Evolutionary conservation across 1,140 invertebrate genomes (phyloP).

Genomic region (Brachionus rubens): DNA sequence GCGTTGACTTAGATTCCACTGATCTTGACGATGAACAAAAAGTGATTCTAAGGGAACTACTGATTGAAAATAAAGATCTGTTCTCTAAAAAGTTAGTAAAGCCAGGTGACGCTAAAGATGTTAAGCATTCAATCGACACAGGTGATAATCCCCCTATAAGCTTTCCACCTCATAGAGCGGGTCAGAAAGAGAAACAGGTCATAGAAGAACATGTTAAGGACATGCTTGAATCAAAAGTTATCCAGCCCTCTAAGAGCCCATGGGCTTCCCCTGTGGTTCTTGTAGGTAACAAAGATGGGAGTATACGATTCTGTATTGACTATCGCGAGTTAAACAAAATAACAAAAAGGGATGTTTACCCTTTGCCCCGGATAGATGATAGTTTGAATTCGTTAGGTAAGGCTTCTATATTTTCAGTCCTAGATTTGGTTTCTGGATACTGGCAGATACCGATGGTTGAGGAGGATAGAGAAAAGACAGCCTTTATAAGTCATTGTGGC

Average conservation of each 20-base stretch:
- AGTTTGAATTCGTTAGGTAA: background rate
- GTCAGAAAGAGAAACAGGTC: background rate
- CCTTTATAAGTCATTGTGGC: constrained; percentile 1
- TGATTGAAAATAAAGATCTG: background rate
- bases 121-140: background rate
- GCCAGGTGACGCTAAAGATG: background rate
- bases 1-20: background rate
- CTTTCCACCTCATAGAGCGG: background rate
- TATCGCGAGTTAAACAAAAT: constrained; percentile 27
- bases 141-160: background rate
- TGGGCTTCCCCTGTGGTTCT: background rate
- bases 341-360: constrained; percentile 42
- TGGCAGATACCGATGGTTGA: background rate
- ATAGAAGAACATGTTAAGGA: constrained; percentile 20
- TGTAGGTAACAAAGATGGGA: constrained; percentile 22
- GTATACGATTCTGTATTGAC: constrained; percentile 23
- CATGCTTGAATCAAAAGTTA: constrained; percentile 41
- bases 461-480: background rate
- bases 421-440: constrained; percentile 36
- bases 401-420: background rate
- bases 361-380: constrained; percentile 28
- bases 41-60: background rate
- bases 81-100: constrained; percentile 3
- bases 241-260: background rate
- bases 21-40: background rate